These are phyloP conservation scores for Arion vulgaris DNA, from an alignment of 1,140 invertebrate genomes.

Conservation along the genomic window DNA sequence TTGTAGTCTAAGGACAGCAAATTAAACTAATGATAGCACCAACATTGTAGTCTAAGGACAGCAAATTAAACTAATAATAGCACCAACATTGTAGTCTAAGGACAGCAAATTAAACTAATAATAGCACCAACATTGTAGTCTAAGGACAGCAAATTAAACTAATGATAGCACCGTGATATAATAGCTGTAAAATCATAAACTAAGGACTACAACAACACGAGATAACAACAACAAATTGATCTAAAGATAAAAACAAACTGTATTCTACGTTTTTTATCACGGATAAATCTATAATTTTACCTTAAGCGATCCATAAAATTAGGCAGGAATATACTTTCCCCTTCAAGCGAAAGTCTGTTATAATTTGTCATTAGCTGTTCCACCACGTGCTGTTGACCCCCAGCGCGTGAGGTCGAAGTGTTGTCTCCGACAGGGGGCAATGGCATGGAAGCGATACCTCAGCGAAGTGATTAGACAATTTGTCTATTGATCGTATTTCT, in stretches of 20 bases:
- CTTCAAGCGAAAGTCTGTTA: slow-evolving; percentile 5
- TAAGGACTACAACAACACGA: too few relatives aligned
- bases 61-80: too few relatives aligned
- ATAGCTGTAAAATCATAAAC: too few relatives aligned
- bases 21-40: too few relatives aligned
- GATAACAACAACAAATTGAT: neutral
- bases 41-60: too few relatives aligned
- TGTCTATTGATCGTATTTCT: neutral
- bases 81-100: too few relatives aligned
- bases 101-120: too few relatives aligned
- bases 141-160: too few relatives aligned
- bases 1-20: too few relatives aligned
- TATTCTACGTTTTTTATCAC: neutral
- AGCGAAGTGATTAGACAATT: slow-evolving; percentile 10
- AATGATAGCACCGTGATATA: too few relatives aligned
- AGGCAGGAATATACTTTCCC: neutral
- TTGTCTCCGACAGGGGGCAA: slow-evolving; percentile 1
- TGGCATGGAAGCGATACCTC: neutral
- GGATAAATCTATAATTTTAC: neutral
- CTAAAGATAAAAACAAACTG: neutral
- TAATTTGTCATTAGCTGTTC: slow-evolving; percentile 17
- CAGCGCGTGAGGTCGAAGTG: slow-evolving; percentile 5
- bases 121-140: too few relatives aligned
- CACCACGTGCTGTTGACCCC: neutral
- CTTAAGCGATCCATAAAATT: neutral